Percentiles rank a stretch among this genome's conserved stretches.
phyloP scores from a whole-genome alignment of 1,140 invertebrate species.

The Bombus impatiens region DNA sequence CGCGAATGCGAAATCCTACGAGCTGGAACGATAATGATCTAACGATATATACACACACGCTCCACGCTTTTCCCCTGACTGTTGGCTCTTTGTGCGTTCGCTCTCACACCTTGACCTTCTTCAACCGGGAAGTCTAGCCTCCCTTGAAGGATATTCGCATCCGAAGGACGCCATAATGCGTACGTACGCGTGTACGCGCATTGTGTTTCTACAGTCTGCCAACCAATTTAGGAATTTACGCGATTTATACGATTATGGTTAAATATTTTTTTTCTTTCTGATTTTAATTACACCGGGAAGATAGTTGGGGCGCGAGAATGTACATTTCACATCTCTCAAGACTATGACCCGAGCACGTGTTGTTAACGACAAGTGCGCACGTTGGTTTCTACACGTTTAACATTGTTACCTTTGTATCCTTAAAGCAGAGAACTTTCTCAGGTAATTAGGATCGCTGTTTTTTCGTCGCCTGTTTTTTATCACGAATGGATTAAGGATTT shows the following conservation, averaged over 20 bases:
- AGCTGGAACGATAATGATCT: conserved; percentile 53
- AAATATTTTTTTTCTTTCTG: not conserved
- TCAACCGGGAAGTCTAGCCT: conserved; percentile 70
- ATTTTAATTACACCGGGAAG: not conserved
- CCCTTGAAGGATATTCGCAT: conserved; percentile 28
- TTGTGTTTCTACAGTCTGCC: not conserved
- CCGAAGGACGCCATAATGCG: not conserved
- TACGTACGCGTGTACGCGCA: not conserved
- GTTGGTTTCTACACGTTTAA: not conserved
- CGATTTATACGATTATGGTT: not conserved
- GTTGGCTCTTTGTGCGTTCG: conserved; percentile 60
- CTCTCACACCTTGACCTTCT: conserved; percentile 76
- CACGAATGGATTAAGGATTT: too few species aligned
- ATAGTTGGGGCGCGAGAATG: too few species aligned
- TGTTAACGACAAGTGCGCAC: not conserved
- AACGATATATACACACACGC: conserved; percentile 3
- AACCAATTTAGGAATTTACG: conserved; percentile 5
- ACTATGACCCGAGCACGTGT: not conserved
- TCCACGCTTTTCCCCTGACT: conserved; percentile 3
- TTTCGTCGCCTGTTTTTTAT: not conserved
- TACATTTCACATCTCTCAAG: not conserved
- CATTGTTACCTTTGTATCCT: too few species aligned
- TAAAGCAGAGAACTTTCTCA: not conserved
- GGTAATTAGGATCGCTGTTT: not conserved
- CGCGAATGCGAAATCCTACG: conserved; percentile 46